These are phyloP conservation scores for Temnothorax longispinosus DNA, from an alignment of 1,140 invertebrate species.

Conservation along the genomic window DNA sequence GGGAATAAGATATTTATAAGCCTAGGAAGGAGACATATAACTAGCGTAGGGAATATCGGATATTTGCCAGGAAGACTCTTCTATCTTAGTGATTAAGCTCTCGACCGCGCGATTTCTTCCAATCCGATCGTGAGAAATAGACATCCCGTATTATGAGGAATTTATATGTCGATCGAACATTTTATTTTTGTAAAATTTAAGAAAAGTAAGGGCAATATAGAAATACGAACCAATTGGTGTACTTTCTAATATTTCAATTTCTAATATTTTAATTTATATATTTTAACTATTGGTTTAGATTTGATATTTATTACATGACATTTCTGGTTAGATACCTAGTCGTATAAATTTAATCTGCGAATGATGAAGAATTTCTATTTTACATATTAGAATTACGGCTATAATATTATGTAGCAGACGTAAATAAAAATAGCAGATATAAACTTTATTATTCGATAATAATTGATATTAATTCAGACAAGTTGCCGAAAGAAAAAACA, in stretches of 20 bases:
- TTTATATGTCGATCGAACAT: background rate
- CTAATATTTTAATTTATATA: background rate
- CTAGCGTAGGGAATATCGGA: background rate
- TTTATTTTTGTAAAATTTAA: background rate
- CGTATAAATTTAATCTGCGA: background rate
- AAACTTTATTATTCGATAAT: background rate
- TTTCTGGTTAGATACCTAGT: background rate
- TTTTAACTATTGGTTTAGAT: background rate
- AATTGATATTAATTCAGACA: background rate
- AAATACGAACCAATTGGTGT: background rate
- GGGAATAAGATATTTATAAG: conserved; percentile 68
- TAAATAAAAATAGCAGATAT: background rate
- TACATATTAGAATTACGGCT: background rate
- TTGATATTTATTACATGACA: background rate
- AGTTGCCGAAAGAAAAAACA: background rate
- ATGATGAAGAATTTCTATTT: background rate
- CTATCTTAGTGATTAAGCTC: conserved; percentile 27
- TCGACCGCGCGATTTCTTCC: conserved; percentile 1
- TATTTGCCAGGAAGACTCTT: background rate
- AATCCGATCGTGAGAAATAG: background rate
- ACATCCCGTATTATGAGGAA: background rate
- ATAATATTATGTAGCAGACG: background rate
- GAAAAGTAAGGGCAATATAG: background rate
- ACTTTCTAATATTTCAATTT: background rate
- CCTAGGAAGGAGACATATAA: background rate